A percentile compares a stretch with the other conserved stretches of the same genome.
Evolutionary conservation across 1,140 invertebrate species (phyloP).

Genomic region (Aradophagus sp.): DNA sequence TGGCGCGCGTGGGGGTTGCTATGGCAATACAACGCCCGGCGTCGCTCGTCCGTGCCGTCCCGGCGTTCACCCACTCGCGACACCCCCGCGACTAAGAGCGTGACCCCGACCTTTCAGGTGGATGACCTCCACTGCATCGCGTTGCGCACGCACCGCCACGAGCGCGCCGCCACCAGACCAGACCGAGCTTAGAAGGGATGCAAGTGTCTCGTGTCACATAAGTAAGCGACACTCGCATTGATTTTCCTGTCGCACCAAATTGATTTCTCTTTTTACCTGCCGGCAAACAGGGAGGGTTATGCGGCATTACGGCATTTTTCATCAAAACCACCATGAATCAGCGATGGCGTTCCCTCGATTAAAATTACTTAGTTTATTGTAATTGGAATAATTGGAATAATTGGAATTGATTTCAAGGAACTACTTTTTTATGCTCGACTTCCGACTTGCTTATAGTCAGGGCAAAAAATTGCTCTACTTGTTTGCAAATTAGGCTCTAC

Average conservation of each 20-base stretch:
- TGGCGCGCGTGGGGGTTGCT: constrained; percentile 71
- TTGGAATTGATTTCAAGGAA: too few species aligned
- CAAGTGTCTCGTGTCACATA: constrained; percentile 49
- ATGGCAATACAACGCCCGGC: constrained; percentile 65
- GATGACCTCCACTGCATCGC: constrained; percentile 75
- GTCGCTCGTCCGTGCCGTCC: constrained; percentile 29
- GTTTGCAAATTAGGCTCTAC: too few species aligned
- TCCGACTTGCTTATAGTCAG: too few species aligned
- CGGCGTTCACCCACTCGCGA: constrained; percentile 38
- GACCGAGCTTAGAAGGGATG: constrained; percentile 34
- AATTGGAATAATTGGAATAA: too few species aligned
- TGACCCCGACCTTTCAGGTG: constrained; percentile 76
- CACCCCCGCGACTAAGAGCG: constrained; percentile 64
- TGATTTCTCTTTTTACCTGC: constrained; percentile 17
- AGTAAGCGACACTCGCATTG: constrained; percentile 42
- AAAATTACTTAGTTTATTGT: too few species aligned
- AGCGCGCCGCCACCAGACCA: constrained; percentile 29
- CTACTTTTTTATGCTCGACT: too few species aligned
- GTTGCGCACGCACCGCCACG: constrained; percentile 63
- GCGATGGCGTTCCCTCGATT: too few species aligned
- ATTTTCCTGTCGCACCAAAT: constrained; percentile 37
- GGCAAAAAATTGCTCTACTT: too few species aligned
- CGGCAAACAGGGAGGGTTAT: too few species aligned
- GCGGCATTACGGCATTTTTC: too few species aligned
- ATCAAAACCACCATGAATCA: too few species aligned